Conservation (phyloP, 2,888 invertebrate species). For the Anorthoa munda region DNA sequence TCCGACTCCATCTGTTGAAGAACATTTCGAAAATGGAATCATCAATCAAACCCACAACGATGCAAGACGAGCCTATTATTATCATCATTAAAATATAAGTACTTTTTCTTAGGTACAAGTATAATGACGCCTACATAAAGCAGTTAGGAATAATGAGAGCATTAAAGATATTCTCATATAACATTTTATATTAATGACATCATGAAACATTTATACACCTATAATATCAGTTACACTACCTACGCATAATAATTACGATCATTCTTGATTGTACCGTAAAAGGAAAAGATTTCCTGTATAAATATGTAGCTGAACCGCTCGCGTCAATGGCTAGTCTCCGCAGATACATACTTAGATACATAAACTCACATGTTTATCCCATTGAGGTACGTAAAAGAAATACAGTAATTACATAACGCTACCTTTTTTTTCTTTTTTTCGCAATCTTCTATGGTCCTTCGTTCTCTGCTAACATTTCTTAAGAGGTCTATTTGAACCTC, state of each 20-base stretch:
- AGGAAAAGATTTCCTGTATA: too few species aligned
- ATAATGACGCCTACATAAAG: slow-evolving; percentile 9
- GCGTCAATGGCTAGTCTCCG: too few species aligned
- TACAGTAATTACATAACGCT: too few species aligned
- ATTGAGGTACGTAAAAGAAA: too few species aligned
- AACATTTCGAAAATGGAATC: background rate
- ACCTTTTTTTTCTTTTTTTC: too few species aligned
- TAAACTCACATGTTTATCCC: too few species aligned
- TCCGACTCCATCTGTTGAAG: background rate
- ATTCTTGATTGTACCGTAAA: slow-evolving; percentile 2
- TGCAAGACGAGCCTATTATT: background rate
- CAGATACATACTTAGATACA: too few species aligned
- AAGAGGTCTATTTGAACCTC: too few species aligned
- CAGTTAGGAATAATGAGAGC: slow-evolving; percentile 35
- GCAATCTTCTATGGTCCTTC: too few species aligned
- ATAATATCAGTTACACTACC: slow-evolving; percentile 7
- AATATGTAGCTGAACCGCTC: too few species aligned
- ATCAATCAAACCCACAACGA: background rate
- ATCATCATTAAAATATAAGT: background rate
- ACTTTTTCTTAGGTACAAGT: background rate
- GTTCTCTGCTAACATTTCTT: too few species aligned
- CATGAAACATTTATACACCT: slow-evolving; percentile 29
- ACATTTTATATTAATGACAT: slow-evolving; percentile 32
- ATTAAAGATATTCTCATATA: slow-evolving; percentile 20
- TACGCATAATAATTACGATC: background rate